phyloP scores from a whole-genome alignment of 2,888 invertebrate genomes.

The Tetragonisca angustula region DNA sequence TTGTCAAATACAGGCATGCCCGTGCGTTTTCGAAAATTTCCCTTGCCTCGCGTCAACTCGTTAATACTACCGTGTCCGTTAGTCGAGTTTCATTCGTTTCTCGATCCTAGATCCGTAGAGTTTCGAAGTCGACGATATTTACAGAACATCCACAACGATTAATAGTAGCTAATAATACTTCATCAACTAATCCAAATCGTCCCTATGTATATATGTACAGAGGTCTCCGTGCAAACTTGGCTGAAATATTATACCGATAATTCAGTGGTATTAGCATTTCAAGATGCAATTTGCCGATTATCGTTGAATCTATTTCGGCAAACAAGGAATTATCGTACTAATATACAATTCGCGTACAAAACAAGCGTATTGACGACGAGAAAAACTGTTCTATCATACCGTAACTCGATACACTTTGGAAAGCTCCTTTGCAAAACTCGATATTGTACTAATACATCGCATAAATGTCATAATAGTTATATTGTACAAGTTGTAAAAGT shows the following conservation, averaged over 20 bases:
- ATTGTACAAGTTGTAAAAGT: no score
- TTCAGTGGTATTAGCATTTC: not conserved
- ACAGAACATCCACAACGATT: not conserved
- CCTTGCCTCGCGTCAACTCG: not conserved
- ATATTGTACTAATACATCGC: no score
- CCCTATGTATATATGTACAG: not conserved
- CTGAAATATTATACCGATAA: not conserved
- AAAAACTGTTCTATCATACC: no score
- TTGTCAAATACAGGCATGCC: not conserved
- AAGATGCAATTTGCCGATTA: not conserved
- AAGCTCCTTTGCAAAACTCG: no score
- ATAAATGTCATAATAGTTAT: no score
- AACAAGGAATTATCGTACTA: no score
- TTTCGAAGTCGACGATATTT: not conserved
- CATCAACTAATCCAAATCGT: not conserved
- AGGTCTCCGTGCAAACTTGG: not conserved
- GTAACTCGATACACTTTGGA: no score
- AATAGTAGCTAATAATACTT: not conserved
- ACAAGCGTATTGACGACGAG: no score
- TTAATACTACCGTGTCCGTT: not conserved
- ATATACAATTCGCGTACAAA: no score
- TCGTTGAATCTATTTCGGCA: not conserved
- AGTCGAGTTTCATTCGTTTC: conserved; percentile 9
- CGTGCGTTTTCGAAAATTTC: not conserved
- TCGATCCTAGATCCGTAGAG: not conserved